These are phyloP conservation scores for Dermatemys mawii DNA, from an alignment of 2,113 vertebrate genomes.

Conservation along the genomic window DNA sequence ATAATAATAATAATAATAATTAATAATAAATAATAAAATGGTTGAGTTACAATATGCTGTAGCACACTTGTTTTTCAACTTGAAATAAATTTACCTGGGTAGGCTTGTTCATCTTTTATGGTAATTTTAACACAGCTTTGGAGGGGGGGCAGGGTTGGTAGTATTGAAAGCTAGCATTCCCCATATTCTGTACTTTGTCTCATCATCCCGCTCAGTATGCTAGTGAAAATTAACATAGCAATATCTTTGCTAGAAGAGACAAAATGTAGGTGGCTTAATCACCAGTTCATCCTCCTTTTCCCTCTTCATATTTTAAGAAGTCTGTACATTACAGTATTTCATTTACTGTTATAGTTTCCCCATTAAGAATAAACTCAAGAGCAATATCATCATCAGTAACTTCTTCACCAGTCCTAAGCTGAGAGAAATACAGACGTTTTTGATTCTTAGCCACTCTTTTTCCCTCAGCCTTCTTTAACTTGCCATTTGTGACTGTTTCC, in stretches of 20 bases:
- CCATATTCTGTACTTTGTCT: background rate
- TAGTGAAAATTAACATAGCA: background rate
- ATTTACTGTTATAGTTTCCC: background rate
- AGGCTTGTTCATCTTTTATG: background rate
- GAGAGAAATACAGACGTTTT: background rate
- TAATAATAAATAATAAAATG: background rate
- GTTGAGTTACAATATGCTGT: background rate
- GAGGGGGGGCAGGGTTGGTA: background rate
- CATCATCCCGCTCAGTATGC: fast-evolving
- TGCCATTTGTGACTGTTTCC: background rate
- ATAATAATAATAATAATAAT: background rate
- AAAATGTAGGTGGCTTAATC: background rate
- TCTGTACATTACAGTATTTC: background rate
- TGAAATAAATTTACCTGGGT: fast-evolving
- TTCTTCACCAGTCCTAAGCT: background rate
- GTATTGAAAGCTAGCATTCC: background rate
- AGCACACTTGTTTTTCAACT: background rate
- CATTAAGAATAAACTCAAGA: background rate
- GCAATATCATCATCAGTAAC: background rate
- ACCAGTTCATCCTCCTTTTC: background rate
- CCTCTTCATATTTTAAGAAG: background rate
- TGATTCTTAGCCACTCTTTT: background rate
- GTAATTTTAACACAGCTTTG: background rate
- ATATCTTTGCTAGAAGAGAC: background rate
- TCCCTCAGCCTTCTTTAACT: background rate